phyloP scores from a whole-genome alignment of 1,140 invertebrate species.

The Mamestra configurata region DNA sequence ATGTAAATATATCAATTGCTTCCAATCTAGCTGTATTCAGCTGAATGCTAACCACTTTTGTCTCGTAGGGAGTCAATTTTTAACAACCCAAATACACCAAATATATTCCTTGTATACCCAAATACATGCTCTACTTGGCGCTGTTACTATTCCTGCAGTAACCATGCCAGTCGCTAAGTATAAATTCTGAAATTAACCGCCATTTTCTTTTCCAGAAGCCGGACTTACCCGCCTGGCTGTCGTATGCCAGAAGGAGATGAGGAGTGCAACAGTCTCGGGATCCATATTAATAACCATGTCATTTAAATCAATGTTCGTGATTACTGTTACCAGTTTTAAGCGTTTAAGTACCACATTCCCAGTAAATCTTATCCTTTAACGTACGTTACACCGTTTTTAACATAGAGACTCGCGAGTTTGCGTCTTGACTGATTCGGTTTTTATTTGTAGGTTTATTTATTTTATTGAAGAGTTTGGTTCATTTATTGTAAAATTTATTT shows the following conservation, averaged over 20 bases:
- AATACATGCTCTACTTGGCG: no score
- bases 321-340: slow-evolving; percentile 56
- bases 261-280: slow-evolving; percentile 62
- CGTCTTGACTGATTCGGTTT: slow-evolving; percentile 28
- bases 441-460: slow-evolving; percentile 7
- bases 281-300: slow-evolving; percentile 56
- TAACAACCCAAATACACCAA: no score
- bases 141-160: no score
- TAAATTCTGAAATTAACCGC: not conserved
- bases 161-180: no score
- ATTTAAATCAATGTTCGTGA: slow-evolving; percentile 62
- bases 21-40: no score
- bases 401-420: slow-evolving; percentile 31
- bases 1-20: no score
- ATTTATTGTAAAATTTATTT: slow-evolving; percentile 3
- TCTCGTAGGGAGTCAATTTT: no score
- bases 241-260: slow-evolving; percentile 84
- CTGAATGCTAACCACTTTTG: no score
- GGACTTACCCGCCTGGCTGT: slow-evolving; percentile 80
- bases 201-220: slow-evolving; percentile 75
- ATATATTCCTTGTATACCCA: no score
- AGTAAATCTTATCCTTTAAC: slow-evolving; percentile 37
- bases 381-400: slow-evolving; percentile 9
- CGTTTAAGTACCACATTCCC: slow-evolving; percentile 47
- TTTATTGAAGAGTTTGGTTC: not conserved